Evolutionary conservation across 2,888 invertebrate species (phyloP), one percentile per base, ranked within the genome.

Genomic region (Adelognathus sp.): DNA sequence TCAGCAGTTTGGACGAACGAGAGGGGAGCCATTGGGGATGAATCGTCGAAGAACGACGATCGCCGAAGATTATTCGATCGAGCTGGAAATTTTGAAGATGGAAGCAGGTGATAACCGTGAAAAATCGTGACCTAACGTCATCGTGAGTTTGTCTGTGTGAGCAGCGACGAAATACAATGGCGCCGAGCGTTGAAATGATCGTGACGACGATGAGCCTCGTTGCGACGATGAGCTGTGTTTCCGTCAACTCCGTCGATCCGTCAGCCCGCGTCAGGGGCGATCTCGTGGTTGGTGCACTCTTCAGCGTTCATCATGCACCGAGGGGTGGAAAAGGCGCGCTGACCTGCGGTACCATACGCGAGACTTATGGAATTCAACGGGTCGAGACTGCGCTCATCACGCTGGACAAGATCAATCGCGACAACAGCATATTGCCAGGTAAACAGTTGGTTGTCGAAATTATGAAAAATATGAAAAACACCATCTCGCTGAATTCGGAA

Each of bases 401-500:
- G 39, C 93, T 95, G 71, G 94, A 95, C 86, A 92, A 92, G 83
- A 94, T 96, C 85, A 96, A 96, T 91, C 92, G 91, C 63, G 84
- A 85, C 39, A 78, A 80, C 21, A 81, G 41, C 3, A 84, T 87
- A 46, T 77, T 87, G 18, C 82, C 84, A 60, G 87, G 87, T 85
- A 74, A 31, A n/a, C n/a, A n/a, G n/a, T n/a, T n/a, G n/a, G n/a
- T n/a, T n/a, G n/a, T n/a, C n/a, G n/a, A 73, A 58, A 50, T 9
- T 69, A 31, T 61, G 11, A 36, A 39, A 11, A 24, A 66, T 64
- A n/a, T n/a, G n/a, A n/a, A n/a, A n/a, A n/a, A n/a, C n/a, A n/a
- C n/a, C n/a, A n/a, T n/a, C n/a, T n/a, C n/a, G n/a, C n/a, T n/a
- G n/a, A n/a, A n/a, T n/a, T n/a, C n/a, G n/a, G n/a, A n/a, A n/a